These are phyloP conservation scores for Rhineura floridana DNA, from an alignment of 2,113 vertebrate genomes.

Conservation along the genomic window DNA sequence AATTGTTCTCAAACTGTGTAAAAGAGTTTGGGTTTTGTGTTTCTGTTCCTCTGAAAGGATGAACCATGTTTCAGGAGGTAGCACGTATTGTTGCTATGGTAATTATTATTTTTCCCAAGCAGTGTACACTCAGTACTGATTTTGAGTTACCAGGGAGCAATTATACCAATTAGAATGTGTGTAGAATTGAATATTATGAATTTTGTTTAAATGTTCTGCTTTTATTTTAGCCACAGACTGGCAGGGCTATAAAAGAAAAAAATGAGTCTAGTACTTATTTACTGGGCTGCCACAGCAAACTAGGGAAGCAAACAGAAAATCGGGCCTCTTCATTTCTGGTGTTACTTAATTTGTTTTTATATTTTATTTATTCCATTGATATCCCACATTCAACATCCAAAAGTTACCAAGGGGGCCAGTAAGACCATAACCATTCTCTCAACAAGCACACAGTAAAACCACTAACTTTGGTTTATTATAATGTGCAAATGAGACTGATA, in stretches of 20 bases:
- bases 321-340: not conserved
- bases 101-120: constrained; percentile 75
- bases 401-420: not conserved
- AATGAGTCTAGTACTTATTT: not conserved
- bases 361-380: not conserved
- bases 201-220: constrained; percentile 42
- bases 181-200: constrained; percentile 51
- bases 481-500: no score
- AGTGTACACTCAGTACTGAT: constrained; percentile 69
- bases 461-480: no score
- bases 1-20: constrained; percentile 60
- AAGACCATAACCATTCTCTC: no score
- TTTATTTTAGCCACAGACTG: constrained; percentile 44
- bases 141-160: constrained; percentile 69
- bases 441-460: not conserved
- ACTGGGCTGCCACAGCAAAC: constrained; percentile 10
- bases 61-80: constrained; percentile 58
- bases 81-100: constrained; percentile 72
- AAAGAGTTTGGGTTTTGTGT: constrained; percentile 66
- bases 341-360: not conserved
- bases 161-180: constrained; percentile 70
- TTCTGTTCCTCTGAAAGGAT: constrained; percentile 56
- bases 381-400: not conserved
- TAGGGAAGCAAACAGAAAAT: not conserved
- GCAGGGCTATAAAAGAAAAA: not conserved